Evolutionary conservation across 2,113 vertebrate genomes (phyloP), one percentile per base, ranked within the genome.

Genomic region (Mormyrus lacerda): DNA sequence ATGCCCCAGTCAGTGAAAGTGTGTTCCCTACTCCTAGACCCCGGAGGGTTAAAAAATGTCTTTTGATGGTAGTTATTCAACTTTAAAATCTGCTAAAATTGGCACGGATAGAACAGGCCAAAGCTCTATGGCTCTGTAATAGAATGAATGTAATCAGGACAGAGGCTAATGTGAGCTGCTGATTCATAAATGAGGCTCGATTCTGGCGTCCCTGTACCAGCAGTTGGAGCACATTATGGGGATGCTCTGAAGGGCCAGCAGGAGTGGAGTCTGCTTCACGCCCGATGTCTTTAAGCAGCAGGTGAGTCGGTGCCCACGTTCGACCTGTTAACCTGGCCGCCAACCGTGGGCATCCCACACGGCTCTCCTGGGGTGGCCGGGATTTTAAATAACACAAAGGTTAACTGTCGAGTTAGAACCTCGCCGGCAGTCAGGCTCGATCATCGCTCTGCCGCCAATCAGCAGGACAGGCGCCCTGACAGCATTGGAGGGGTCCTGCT

Each of bases 371-470:
- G 45, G 51, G 15, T 24, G 27, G 48, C 35, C 8, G n/a, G 48
- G 47, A 65, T 31, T 87, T 92, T 93, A 92, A 93, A 93, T 93
- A 92, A 93, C 50, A 44, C 87, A 94, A 93, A 95, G 94, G 93
- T 94, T 94, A 95, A 94, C 90, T 91, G 88, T 91, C 92, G 92
- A 94, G 93, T 95, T 93, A 94, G 92, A 92, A 91, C 87, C 91
- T 88, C 88, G 4, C 15, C 0, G 35, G 15, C 11, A 35, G 13
- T 39, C 17, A 0, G 73, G 31, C 17, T 4, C 31, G 31, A 42
- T 39, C 31, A 2, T 35, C 13, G 6, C n/a, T 13, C 27, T 27
- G 1, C 61, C 3, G 9, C 10, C 61, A 31, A 11, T 10, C 11
- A 27, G 61, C 61, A 65, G 61, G n/a, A 65, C 61, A 11, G 61